Evolutionary conservation across 2,113 vertebrate species (phyloP), one percentile per base, ranked within the genome.

Genomic region (Mirounga angustirostris): DNA sequence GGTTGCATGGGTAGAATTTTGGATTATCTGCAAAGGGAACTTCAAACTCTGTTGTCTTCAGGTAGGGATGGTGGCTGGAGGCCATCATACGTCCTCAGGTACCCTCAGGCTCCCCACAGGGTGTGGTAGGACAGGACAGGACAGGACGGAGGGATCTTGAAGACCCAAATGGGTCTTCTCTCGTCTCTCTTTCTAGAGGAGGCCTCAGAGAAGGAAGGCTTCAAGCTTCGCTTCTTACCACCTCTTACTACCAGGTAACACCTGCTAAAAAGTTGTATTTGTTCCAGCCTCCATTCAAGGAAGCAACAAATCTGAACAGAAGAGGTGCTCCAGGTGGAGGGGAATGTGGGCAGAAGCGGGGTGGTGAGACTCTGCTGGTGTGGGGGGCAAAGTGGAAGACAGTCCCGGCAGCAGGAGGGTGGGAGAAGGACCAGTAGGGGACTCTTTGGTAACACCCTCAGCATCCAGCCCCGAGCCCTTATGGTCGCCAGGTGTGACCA

Each of bases 321-420:
- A n/a, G 14, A 52, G 9, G 33, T 2, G 1, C 28, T 46, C n/a
- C 5, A 0, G 1, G 21, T 33, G 65, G 33, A 4, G 6, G 26
- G 19, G 43, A 58, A 6, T 0, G 14, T 0, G 0, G 15, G 15
- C 33, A 18, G 40, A 30, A 26, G 33, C 36, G 13, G 18, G 4
- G 19, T 1, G 26, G 11, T 22, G 22, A n/a, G 12, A 22, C n/a
- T 1, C 2, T 4, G 0, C 13, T 12, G 46, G 46, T 3, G 1
- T 12, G 0, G 4, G n/a, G 9, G 21, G 5, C 28, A 0, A 2
- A 18, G 28, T 0, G 3, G 4, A 30, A 12, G 30, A 0, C 2
- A 0, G 24, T 30, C 52, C 76, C 15, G 36, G 59, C 33, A 21
- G 33, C 26, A 12, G 14, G 0, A 1, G n/a, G 9, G 3, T 33